These are phyloP conservation scores for Trichogramma pretiosum DNA, from an alignment of 1,140 invertebrate species.

Conservation along the genomic window DNA sequence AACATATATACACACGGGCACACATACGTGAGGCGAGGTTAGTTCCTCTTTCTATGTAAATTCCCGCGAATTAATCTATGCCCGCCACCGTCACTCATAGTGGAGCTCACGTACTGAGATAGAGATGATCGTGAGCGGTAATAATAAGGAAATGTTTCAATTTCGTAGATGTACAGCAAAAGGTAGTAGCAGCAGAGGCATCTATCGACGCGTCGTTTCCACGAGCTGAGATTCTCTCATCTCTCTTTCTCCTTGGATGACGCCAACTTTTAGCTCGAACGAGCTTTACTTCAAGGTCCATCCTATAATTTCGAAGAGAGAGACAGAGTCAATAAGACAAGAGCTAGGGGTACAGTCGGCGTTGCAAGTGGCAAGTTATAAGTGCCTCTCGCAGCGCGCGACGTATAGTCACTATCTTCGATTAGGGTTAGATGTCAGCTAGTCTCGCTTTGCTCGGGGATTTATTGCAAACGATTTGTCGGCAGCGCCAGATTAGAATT, in stretches of 20 bases:
- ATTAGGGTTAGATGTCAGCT: too few relatives aligned
- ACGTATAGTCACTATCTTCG: slow-evolving; percentile 33
- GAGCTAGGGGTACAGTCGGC: too few relatives aligned
- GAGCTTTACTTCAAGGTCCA: too few relatives aligned
- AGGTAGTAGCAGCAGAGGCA: slow-evolving; percentile 37
- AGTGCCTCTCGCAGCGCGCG: not conserved
- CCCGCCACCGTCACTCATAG: too few relatives aligned
- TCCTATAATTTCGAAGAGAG: too few relatives aligned
- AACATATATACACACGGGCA: too few relatives aligned
- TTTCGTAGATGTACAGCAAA: slow-evolving; percentile 46
- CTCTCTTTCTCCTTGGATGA: too few relatives aligned
- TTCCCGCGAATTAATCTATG: slow-evolving; percentile 44
- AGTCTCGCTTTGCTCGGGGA: slow-evolving; percentile 34
- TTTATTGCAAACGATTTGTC: slow-evolving; percentile 46
- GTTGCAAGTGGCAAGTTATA: slow-evolving; percentile 17
- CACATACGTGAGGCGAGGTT: too few relatives aligned
- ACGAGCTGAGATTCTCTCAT: too few relatives aligned
- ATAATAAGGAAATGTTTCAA: slow-evolving; percentile 49
- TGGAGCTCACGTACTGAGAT: too few relatives aligned
- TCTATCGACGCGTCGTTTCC: slow-evolving; percentile 20
- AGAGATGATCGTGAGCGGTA: slow-evolving; percentile 38
- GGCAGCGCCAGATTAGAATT: slow-evolving; percentile 40
- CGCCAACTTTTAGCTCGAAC: too few relatives aligned
- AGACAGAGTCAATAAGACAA: not conserved
- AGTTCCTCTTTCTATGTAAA: slow-evolving; percentile 24